phyloP scores from a whole-genome alignment of 2,797 vertebrate genomes.

The Crocodylus rhombifer region DNA sequence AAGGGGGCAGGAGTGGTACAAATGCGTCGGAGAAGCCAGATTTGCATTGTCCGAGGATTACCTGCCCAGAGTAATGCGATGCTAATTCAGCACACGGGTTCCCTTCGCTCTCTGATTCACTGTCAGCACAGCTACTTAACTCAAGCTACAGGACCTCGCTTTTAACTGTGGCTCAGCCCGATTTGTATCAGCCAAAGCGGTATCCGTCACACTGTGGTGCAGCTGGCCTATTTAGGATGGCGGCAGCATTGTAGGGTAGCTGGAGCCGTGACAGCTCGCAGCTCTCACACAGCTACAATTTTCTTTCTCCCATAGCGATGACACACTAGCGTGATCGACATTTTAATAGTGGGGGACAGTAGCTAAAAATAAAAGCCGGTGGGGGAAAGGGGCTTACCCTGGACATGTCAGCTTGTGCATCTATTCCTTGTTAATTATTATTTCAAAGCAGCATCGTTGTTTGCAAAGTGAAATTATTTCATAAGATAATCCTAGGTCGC shows the following conservation, averaged over 20 bases:
- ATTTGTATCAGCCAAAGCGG: not conserved
- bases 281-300: too few relatives aligned
- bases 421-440: not conserved
- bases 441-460: rapidly evolving
- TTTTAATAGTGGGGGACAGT: rapidly evolving
- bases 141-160: not conserved
- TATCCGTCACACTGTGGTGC: not conserved
- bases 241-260: too few relatives aligned
- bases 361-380: rapidly evolving
- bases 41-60: not conserved
- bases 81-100: not conserved
- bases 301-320: too few relatives aligned
- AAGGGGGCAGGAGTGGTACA: not conserved
- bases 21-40: not conserved
- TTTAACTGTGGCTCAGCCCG: not conserved
- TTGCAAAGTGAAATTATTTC: not conserved
- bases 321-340: rapidly evolving
- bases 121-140: not conserved
- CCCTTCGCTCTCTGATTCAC: not conserved
- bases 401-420: rapidly evolving
- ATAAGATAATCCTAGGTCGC: not conserved
- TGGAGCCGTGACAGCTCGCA: too few relatives aligned
- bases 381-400: not conserved
- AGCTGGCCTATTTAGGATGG: not conserved
- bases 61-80: not conserved